A percentile compares a stretch with the other conserved stretches of the same genome.
Evolutionary conservation across 1,140 invertebrate species (phyloP).

Genomic region (Chironomus tepperi): DNA sequence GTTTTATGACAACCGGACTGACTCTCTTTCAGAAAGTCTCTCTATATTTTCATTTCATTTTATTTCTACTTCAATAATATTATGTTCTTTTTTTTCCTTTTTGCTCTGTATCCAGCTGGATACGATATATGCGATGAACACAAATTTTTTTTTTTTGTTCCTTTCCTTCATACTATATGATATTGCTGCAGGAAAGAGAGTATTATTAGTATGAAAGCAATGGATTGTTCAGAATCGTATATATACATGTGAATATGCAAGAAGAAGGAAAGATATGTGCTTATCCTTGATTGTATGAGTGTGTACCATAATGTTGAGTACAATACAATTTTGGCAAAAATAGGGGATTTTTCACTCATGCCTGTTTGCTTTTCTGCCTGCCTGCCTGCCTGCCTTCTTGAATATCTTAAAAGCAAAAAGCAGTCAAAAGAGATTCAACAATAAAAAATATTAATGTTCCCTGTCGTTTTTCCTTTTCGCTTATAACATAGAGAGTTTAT

Average conservation of each 20-base stretch:
- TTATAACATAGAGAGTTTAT: no score
- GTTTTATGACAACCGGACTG: conserved; percentile 11
- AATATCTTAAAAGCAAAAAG: conserved; percentile 24
- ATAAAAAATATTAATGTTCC: conserved; percentile 24
- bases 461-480: conserved; percentile 19
- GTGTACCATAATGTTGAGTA: background rate
- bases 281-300: background rate
- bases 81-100: background rate
- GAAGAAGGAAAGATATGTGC: background rate
- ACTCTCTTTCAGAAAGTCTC: conserved; percentile 6
- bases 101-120: background rate
- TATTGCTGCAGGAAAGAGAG: conserved; percentile 6
- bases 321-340: conserved; percentile 14
- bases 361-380: background rate
- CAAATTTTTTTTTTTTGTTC: no score
- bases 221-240: no score
- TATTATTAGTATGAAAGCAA: background rate
- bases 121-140: background rate
- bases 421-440: conserved; percentile 24
- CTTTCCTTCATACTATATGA: background rate
- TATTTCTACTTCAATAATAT: background rate
- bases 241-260: no score
- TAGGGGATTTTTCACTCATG: conserved; percentile 17
- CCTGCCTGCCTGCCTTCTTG: conserved; percentile 17
- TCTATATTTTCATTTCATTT: background rate